Evolutionary conservation across 2,113 vertebrate genomes (phyloP).

Genomic region (Bufo bufo): DNA sequence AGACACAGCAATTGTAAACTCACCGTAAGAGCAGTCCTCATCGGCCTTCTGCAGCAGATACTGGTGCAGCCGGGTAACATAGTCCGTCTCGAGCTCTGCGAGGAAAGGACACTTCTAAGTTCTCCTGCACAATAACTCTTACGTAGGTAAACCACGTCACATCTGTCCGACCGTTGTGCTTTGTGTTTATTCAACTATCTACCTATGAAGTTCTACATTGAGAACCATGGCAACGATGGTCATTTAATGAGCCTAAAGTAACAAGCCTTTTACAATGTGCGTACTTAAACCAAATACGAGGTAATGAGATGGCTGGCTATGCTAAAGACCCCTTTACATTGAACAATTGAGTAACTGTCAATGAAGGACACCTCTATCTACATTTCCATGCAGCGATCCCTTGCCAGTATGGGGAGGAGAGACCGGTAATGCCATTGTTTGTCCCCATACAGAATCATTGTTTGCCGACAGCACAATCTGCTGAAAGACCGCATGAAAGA

Average conservation of each 20-base stretch:
- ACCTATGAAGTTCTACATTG: background rate
- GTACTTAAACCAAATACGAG: too few relatives aligned
- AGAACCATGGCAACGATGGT: background rate
- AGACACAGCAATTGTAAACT: conserved; percentile 59
- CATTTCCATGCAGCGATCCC: too few relatives aligned
- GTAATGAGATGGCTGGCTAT: too few relatives aligned
- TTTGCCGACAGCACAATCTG: too few relatives aligned
- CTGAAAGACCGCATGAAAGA: too few relatives aligned
- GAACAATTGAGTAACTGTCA: too few relatives aligned
- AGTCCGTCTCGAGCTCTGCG: conserved; percentile 69
- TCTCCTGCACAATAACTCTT: background rate
- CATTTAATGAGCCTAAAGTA: background rate
- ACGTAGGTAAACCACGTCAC: background rate
- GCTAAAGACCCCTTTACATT: too few relatives aligned
- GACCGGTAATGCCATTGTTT: too few relatives aligned
- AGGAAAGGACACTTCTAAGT: background rate
- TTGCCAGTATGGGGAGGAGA: too few relatives aligned
- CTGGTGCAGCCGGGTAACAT: conserved; percentile 70
- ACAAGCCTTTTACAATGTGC: background rate
- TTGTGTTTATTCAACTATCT: background rate
- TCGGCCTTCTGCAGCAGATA: conserved; percentile 75
- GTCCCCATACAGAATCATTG: too few relatives aligned
- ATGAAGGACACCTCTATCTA: too few relatives aligned
- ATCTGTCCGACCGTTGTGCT: background rate
- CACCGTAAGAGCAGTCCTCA: conserved; percentile 76